Conservation (phyloP, 1,140 invertebrate species). For the Achatina immaculata region DNA sequence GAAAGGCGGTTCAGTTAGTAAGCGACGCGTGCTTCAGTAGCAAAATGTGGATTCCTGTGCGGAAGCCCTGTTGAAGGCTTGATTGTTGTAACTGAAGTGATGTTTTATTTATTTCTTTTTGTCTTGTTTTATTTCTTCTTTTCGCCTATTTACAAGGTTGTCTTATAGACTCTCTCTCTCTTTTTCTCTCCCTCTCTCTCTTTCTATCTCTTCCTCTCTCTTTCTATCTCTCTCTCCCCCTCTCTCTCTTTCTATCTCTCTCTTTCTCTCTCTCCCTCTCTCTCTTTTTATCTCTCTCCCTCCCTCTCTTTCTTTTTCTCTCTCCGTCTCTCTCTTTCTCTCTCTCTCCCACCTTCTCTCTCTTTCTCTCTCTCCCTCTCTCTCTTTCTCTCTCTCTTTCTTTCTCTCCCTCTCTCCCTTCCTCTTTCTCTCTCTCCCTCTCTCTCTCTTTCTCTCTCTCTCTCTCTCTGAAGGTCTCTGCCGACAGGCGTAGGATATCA, state of each 20-base stretch:
- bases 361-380: not conserved
- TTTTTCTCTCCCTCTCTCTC: constrained; percentile 1
- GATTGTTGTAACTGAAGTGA: no score
- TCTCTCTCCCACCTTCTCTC: not conserved
- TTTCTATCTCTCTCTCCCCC: no score
- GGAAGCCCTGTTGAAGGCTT: no score
- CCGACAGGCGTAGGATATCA: no score
- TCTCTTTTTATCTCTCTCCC: not conserved
- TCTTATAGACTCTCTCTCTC: not conserved
- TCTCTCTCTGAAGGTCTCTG: no score
- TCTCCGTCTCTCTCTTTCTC: not conserved
- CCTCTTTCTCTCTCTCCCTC: not conserved
- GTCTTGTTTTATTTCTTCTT: not conserved
- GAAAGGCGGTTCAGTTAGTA: no score
- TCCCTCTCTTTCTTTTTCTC: constrained; percentile 17
- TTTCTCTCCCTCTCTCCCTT: not conserved
- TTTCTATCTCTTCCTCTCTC: no score
- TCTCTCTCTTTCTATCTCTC: no score
- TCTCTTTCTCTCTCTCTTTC: not conserved
- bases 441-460: not conserved
- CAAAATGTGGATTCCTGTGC: no score
- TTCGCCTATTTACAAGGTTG: not conserved
- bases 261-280: not conserved
- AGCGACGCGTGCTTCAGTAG: no score
- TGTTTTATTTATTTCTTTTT: no score